Evolutionary conservation across 92 coral and sea anemone species (phyloP).

Genomic region (Bergia puertoricense): DNA sequence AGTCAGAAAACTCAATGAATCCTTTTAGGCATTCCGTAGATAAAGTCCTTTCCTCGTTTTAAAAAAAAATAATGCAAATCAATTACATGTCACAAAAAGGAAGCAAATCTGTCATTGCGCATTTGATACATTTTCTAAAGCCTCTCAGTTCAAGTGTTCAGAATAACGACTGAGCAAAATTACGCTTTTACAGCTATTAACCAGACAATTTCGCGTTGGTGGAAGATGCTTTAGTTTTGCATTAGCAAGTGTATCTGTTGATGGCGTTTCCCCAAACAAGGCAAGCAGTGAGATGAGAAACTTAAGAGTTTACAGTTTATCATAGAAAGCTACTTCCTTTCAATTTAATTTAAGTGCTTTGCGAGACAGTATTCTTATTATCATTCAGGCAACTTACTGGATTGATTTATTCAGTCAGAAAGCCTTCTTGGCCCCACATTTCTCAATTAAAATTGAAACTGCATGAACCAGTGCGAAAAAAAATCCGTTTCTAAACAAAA

Average conservation of each 20-base stretch:
- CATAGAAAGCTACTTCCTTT: conserved; percentile 30
- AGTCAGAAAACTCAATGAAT: background rate
- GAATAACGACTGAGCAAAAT: background rate
- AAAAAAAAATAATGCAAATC: conserved; percentile 29
- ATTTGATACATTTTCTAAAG: background rate
- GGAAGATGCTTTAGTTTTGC: conserved; percentile 19
- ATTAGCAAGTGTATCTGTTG: background rate
- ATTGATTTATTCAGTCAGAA: conserved; percentile 3
- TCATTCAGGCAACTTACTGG: background rate
- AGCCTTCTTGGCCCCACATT: background rate
- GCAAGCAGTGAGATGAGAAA: conserved; percentile 8
- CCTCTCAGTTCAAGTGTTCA: background rate
- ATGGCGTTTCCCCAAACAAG: conserved; percentile 11
- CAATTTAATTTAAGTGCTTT: conserved; percentile 26
- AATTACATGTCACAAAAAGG: conserved; percentile 3
- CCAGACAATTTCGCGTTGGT: conserved; percentile 18
- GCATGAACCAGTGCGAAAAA: background rate
- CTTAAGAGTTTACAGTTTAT: conserved; percentile 8
- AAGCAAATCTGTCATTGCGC: conserved; percentile 5
- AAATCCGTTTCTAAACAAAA: background rate
- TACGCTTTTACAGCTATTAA: background rate
- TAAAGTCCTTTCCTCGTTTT: background rate
- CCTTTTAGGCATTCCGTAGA: background rate
- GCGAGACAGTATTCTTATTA: background rate
- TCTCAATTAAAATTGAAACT: background rate